phyloP scores from a whole-genome alignment of 2,888 invertebrate species.

The Perizoma flavofasciatum region DNA sequence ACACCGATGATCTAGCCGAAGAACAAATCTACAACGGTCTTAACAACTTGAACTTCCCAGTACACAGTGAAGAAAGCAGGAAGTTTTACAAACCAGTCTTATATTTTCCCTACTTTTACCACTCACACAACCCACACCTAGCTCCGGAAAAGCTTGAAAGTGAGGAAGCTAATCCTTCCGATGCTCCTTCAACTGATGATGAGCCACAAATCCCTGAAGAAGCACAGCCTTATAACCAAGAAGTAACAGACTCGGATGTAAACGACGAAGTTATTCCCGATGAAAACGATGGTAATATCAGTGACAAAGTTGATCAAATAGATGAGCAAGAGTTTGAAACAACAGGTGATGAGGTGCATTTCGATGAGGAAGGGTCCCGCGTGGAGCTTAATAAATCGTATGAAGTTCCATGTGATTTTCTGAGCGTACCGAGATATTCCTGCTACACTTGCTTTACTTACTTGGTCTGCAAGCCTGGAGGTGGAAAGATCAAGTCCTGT shows the following conservation, averaged over 20 bases:
- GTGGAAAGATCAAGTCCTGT: constrained; percentile 27
- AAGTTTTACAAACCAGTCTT: constrained; percentile 19
- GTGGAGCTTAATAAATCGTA: constrained; percentile 4
- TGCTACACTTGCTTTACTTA: constrained; percentile 27
- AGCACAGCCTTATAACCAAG: not conserved
- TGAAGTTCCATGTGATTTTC: constrained; percentile 15
- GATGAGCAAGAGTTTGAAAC: constrained; percentile 1
- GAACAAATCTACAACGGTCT: constrained; percentile 3
- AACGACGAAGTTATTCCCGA: no score
- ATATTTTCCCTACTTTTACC: constrained; percentile 7
- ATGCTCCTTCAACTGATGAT: not conserved
- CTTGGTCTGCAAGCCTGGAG: constrained; percentile 22
- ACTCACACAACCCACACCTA: constrained; percentile 8
- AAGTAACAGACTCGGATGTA: not conserved
- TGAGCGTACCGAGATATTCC: constrained; percentile 21
- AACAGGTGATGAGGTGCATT: not conserved
- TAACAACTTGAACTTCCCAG: constrained; percentile 9
- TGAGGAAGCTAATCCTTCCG: not conserved
- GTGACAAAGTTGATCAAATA: not conserved
- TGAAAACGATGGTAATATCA: not conserved
- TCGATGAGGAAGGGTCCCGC: constrained; percentile 2
- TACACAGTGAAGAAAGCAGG: constrained; percentile 8
- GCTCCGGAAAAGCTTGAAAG: not conserved
- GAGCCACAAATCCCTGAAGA: not conserved
- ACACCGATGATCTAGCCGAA: not conserved